Evolutionary conservation across 2,888 invertebrate species (phyloP), one percentile per base, ranked within the genome.

Genomic region (Macrosoma leucophasiata): DNA sequence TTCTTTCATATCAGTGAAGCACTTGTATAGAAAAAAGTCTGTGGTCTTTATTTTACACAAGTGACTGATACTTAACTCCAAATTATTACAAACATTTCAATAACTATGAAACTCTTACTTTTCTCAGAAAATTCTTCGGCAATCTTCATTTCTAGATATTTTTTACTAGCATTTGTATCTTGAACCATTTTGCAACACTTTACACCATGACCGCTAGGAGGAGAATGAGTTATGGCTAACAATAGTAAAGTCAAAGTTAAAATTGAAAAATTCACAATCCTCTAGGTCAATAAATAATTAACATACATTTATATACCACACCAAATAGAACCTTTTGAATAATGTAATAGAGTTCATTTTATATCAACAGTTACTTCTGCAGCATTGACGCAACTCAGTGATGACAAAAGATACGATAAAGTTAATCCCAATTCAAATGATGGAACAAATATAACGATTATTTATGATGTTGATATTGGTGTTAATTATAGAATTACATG

Each of bases 21-120:
- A n/a, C n/a, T n/a, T n/a, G n/a, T n/a, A n/a, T n/a, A n/a, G n/a
- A n/a, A n/a, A n/a, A n/a, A n/a, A n/a, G n/a, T n/a, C n/a, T n/a
- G n/a, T n/a, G n/a, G n/a, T n/a, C n/a, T n/a, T n/a, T n/a, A n/a
- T n/a, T n/a, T n/a, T n/a, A n/a, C n/a, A n/a, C n/a, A n/a, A n/a
- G n/a, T n/a, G n/a, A n/a, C n/a, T n/a, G n/a, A n/a, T n/a, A n/a
- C n/a, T n/a, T n/a, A n/a, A n/a, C n/a, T n/a, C n/a, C n/a, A n/a
- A n/a, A n/a, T n/a, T n/a, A n/a, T n/a, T n/a, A n/a, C n/a, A n/a
- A n/a, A n/a, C n/a, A n/a, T n/a, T n/a, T n/a, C n/a, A n/a, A n/a
- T n/a, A n/a, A n/a, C n/a, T 13, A 6, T 12, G 13, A 13, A 13
- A 10, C 3, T 24, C 41, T 47, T 37, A 48, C 48, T 39, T 40